Evolutionary conservation across 2,888 invertebrate species (phyloP).

Genomic region (Tetanocera ferruginea): DNA sequence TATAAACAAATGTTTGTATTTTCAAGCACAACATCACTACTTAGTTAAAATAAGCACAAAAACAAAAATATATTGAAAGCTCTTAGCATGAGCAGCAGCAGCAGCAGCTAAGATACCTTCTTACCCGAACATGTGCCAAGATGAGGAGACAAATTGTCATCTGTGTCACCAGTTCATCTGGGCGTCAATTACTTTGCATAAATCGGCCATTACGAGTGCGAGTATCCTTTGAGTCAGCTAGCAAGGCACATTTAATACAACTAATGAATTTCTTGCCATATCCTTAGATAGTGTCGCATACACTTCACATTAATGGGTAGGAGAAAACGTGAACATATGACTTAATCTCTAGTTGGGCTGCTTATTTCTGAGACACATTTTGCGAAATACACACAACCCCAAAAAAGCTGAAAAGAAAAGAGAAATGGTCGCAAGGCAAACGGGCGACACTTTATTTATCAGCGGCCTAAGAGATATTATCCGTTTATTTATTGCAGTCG

Average conservation of each 20-base stretch:
- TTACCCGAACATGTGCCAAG: neutral
- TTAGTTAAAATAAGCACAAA: neutral
- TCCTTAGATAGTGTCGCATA: neutral
- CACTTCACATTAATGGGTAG: conserved; percentile 47
- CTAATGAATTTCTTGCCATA: conserved; percentile 61
- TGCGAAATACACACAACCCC: conserved; percentile 39
- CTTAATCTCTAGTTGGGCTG: conserved; percentile 63
- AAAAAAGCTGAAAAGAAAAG: neutral
- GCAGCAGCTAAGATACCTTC: neutral
- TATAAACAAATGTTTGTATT: neutral
- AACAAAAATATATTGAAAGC: neutral
- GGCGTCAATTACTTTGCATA: conserved; percentile 69
- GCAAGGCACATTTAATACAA: conserved; percentile 56
- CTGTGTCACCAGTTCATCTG: conserved; percentile 68
- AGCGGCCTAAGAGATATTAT: conserved; percentile 62
- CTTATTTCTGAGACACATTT: conserved; percentile 51
- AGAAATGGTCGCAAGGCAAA: conserved; percentile 34
- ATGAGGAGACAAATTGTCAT: conserved; percentile 62
- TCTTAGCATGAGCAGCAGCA: neutral
- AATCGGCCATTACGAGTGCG: conserved; percentile 41
- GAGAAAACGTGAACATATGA: conserved; percentile 64
- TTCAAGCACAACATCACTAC: neutral
- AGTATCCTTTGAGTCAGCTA: conserved; percentile 39
- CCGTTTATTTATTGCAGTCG: conserved; percentile 68
- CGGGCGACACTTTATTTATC: conserved; percentile 46